Evolutionary conservation across 2,888 invertebrate species (phyloP).

Genomic region (Ctenicera cuprea): DNA sequence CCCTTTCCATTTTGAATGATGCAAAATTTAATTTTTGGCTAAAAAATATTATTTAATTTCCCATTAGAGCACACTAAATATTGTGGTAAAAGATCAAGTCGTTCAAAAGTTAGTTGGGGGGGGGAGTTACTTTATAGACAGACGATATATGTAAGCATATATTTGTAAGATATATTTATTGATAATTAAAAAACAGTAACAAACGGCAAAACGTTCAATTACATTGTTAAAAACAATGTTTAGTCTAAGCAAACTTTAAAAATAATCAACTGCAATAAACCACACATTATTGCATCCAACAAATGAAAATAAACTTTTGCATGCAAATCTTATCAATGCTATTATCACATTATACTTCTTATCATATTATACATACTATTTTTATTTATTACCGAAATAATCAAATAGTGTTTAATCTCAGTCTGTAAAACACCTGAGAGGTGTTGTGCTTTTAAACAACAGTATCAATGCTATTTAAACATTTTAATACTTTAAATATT

Average conservation of each 20-base stretch:
- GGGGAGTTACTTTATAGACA: too few relatives aligned
- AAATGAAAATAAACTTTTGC: conserved; percentile 33
- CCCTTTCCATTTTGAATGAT: too few relatives aligned
- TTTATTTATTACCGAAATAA: conserved; percentile 32
- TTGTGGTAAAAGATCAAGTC: too few relatives aligned
- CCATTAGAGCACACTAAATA: too few relatives aligned
- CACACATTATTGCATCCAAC: conserved; percentile 19
- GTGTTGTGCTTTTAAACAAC: background rate
- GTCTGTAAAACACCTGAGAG: conserved; percentile 6
- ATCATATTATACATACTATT: conserved; percentile 28
- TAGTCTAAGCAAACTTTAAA: background rate
- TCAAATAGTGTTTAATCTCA: conserved; percentile 22
- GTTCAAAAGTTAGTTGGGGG: too few relatives aligned
- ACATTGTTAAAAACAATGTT: background rate
- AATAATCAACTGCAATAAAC: conserved; percentile 18
- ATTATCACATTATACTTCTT: conserved; percentile 47
- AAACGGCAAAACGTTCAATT: background rate
- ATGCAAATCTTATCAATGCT: conserved; percentile 52
- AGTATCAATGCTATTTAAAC: conserved; percentile 9
- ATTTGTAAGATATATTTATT: too few relatives aligned
- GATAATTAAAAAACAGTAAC: background rate
- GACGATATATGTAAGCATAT: too few relatives aligned
- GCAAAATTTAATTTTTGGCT: too few relatives aligned
- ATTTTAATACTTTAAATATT: background rate
- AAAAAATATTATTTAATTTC: too few relatives aligned